phyloP scores from a whole-genome alignment of 2,888 invertebrate genomes.

The Athetis lepigone region DNA sequence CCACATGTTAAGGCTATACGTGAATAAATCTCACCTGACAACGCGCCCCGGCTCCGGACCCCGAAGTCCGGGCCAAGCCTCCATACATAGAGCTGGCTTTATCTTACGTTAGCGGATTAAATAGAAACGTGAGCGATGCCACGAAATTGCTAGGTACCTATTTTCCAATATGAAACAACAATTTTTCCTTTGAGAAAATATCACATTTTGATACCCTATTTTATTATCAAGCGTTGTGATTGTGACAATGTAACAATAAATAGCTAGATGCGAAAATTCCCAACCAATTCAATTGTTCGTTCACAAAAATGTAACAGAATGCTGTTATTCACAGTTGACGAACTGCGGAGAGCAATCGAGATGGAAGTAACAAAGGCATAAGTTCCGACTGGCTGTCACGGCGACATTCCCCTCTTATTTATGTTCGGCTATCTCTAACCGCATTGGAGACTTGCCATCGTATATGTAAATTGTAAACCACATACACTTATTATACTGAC shows the following conservation, averaged over 20 bases:
- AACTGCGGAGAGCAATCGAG: conserved; percentile 59
- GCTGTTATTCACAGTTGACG: conserved; percentile 61
- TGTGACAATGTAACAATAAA: conserved; percentile 61
- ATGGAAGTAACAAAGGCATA: conserved; percentile 56
- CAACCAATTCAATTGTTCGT: conserved; percentile 73
- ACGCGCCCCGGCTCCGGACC: conserved; percentile 54
- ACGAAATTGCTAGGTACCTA: conserved; percentile 44
- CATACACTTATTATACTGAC: conserved; percentile 49
- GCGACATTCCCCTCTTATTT: conserved; percentile 49
- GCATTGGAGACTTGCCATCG: conserved; percentile 46
- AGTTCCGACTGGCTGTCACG: conserved; percentile 55
- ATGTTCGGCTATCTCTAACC: conserved; percentile 44
- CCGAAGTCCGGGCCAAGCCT: conserved; percentile 43
- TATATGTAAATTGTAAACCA: conserved; percentile 53
- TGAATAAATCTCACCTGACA: conserved; percentile 85
- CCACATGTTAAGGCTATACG: conserved; percentile 74
- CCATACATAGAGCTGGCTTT: conserved; percentile 53
- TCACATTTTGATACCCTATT: conserved; percentile 49
- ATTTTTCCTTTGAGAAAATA: conserved; percentile 46
- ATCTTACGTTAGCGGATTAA: conserved; percentile 59
- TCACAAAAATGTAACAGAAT: conserved; percentile 62
- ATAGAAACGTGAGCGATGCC: conserved; percentile 56
- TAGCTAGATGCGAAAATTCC: conserved; percentile 67
- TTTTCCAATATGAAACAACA: conserved; percentile 46
- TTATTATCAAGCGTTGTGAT: conserved; percentile 34